Conservation (phyloP, 2,888 invertebrate species). For the Troglohyphantes excavatus region DNA sequence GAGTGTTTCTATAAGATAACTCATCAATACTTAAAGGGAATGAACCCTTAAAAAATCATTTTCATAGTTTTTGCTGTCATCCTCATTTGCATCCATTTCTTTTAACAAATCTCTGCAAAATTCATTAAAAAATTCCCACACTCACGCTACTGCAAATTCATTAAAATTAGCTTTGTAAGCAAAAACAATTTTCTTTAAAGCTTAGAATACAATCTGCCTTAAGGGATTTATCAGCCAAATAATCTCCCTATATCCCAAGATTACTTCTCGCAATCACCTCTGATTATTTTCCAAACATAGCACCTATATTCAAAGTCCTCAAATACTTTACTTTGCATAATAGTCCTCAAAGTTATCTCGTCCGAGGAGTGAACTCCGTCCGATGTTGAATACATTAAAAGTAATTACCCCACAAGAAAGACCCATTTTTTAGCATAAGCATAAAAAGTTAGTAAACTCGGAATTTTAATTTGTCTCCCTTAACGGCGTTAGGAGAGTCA, state of each 20-base stretch:
- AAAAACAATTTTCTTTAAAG: background rate
- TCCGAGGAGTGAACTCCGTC: slow-evolving; percentile 8
- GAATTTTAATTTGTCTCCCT: slow-evolving; percentile 61
- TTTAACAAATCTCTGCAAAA: too few relatives aligned
- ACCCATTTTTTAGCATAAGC: slow-evolving; percentile 35
- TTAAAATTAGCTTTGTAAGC: background rate
- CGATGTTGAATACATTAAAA: slow-evolving; percentile 58
- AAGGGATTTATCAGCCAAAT: background rate
- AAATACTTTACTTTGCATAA: slow-evolving; percentile 55
- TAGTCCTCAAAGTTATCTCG: slow-evolving; percentile 22
- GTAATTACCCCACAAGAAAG: slow-evolving; percentile 41
- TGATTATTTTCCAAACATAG: slow-evolving; percentile 30
- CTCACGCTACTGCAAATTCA: background rate
- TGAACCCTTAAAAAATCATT: too few relatives aligned
- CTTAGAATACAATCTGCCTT: background rate
- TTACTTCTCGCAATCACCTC: background rate
- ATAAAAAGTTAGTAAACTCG: slow-evolving; percentile 53
- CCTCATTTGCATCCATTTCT: too few relatives aligned
- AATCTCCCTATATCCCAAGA: background rate
- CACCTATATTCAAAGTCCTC: slow-evolving; percentile 21
- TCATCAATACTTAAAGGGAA: too few relatives aligned
- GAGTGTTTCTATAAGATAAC: too few relatives aligned
- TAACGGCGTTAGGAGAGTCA: slow-evolving; percentile 3
- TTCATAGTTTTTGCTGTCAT: too few relatives aligned
- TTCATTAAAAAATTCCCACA: too few relatives aligned